Evolutionary conservation across 1,140 invertebrate species (phyloP).

Genomic region (Nylanderia fulva): DNA sequence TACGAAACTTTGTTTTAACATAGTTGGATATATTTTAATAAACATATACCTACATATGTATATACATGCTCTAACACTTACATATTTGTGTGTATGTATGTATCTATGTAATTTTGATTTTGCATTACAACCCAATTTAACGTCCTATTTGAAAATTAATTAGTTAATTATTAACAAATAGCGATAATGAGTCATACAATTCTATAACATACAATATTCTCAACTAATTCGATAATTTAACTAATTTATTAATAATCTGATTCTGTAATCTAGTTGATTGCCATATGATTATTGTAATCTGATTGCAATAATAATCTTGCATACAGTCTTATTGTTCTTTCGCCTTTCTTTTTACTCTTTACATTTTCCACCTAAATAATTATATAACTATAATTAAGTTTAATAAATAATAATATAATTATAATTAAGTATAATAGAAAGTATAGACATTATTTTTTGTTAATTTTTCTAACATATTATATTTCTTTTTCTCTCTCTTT

Average conservation of each 20-base stretch:
- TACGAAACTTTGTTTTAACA: too few species aligned
- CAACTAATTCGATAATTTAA: slow-evolving; percentile 40
- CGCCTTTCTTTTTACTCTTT: too few species aligned
- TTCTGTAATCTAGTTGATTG: slow-evolving; percentile 41
- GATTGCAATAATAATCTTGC: slow-evolving; percentile 25
- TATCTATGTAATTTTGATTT: slow-evolving; percentile 16
- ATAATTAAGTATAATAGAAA: not conserved
- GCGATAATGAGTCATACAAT: slow-evolving; percentile 31
- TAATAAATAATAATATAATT: not conserved
- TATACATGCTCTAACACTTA: too few species aligned
- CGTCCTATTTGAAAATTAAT: slow-evolving; percentile 33
- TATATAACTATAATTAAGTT: not conserved
- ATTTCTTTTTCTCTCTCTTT: too few species aligned
- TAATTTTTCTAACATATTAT: not conserved
- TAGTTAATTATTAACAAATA: slow-evolving; percentile 48
- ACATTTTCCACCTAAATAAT: not conserved
- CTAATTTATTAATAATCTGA: slow-evolving; percentile 30
- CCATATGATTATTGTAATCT: slow-evolving; percentile 46
- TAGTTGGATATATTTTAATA: too few species aligned
- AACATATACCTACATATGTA: too few species aligned
- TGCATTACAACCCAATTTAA: slow-evolving; percentile 1
- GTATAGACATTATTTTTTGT: not conserved
- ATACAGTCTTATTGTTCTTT: too few species aligned
- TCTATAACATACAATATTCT: slow-evolving; percentile 28
- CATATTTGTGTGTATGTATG: too few species aligned